Percentiles rank a stretch among this genome's conserved stretches.
Evolutionary conservation across 1,140 invertebrate species (phyloP).

Genomic region (Anthonomus grandis): DNA sequence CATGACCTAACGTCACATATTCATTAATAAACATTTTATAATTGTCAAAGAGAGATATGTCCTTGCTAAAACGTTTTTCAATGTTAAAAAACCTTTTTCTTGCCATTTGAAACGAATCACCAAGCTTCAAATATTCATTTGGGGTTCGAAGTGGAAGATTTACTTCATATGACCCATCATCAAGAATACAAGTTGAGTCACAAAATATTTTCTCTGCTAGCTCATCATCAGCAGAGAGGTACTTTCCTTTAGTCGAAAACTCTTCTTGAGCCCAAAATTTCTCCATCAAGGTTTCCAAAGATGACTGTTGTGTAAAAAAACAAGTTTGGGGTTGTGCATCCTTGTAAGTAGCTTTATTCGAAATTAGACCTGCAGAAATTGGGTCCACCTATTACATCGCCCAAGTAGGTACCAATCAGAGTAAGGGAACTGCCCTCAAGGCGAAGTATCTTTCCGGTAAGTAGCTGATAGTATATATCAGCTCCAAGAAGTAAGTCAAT

Average conservation of each 20-base stretch:
- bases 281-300: conserved; percentile 2
- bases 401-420: neutral
- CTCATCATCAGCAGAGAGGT: conserved; percentile 5
- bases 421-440: neutral
- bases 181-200: neutral
- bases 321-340: neutral
- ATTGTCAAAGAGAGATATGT: too few relatives aligned
- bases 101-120: too few relatives aligned
- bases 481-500: conserved; percentile 16
- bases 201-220: conserved; percentile 9
- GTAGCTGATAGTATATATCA: neutral
- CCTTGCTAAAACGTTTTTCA: too few relatives aligned
- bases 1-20: conserved; percentile 37
- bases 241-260: neutral
- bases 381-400: neutral
- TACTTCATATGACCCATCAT: conserved; percentile 11
- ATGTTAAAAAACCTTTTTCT: too few relatives aligned
- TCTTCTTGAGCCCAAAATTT: conserved; percentile 17
- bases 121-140: neutral
- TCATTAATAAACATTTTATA: conserved; percentile 38
- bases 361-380: neutral
- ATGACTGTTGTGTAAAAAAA: neutral
- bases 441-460: neutral
- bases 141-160: conserved; percentile 4
- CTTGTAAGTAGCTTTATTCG: too few relatives aligned